A percentile compares a stretch with the other conserved stretches of the same genome.
Conservation (phyloP, 2,888 invertebrate genomes). For the Tribolium freemani region DNA sequence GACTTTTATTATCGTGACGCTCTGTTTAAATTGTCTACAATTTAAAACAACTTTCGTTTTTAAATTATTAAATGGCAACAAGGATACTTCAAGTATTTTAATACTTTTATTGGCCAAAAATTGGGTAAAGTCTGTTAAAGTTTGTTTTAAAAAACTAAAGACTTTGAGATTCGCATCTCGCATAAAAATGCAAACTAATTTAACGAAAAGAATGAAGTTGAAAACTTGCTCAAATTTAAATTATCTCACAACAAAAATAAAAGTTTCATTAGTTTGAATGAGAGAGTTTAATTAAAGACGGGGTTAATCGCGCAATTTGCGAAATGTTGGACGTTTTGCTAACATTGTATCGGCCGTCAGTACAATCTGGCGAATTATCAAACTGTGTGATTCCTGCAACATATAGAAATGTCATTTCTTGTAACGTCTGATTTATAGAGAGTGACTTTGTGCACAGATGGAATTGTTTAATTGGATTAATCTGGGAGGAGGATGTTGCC, state of each 20-base stretch:
- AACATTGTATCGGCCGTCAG: constrained; percentile 27
- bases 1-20: too few species aligned
- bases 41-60: too few species aligned
- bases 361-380: constrained; percentile 35
- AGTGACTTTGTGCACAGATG: constrained; percentile 46
- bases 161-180: constrained; percentile 4
- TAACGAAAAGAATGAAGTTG: constrained; percentile 20
- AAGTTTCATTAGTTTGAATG: constrained; percentile 8
- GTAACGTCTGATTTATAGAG: constrained; percentile 46
- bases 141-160: too few species aligned
- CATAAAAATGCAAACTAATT: constrained; percentile 42
- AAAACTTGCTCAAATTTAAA: constrained; percentile 6
- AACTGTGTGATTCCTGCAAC: constrained; percentile 35
- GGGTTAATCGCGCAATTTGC: background rate
- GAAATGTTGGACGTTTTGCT: background rate
- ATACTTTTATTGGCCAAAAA: too few species aligned
- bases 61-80: too few species aligned
- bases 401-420: constrained; percentile 36
- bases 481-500: background rate
- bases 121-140: too few species aligned
- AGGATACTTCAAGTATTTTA: too few species aligned
- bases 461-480: constrained; percentile 39
- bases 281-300: constrained; percentile 15
- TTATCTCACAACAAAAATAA: constrained; percentile 4
- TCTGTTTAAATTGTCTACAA: too few species aligned